phyloP scores from a whole-genome alignment of 2,797 vertebrate genomes.

The Huso huso region DNA sequence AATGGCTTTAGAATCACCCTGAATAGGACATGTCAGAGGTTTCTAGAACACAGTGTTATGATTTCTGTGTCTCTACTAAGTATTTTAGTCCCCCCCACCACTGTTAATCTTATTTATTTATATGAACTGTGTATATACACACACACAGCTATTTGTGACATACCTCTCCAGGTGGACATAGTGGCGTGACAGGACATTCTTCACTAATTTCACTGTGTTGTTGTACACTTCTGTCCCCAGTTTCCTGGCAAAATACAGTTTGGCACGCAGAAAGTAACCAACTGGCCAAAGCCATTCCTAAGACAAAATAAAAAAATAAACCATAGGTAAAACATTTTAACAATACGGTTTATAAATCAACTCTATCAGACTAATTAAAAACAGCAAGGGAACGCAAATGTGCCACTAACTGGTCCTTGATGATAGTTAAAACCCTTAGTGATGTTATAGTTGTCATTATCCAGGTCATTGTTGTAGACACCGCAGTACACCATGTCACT shows the following conservation, averaged over 20 bases:
- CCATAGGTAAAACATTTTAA: constrained; percentile 9
- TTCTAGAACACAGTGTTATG: not conserved
- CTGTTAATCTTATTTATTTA: too few relatives aligned
- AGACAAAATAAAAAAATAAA: constrained; percentile 16
- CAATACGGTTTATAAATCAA: constrained; percentile 15
- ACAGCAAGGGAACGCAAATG: not conserved
- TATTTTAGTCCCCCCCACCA: too few relatives aligned
- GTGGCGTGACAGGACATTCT: constrained; percentile 83
- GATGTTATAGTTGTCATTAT: constrained; percentile 82
- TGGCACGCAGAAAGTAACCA: constrained; percentile 90
- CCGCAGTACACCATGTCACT: constrained; percentile 97
- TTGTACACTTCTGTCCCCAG: constrained; percentile 58
- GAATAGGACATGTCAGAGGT: not conserved
- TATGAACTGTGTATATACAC: too few relatives aligned
- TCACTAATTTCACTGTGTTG: constrained; percentile 69
- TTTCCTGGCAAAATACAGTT: constrained; percentile 81
- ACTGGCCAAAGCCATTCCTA: constrained; percentile 95
- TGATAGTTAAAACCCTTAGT: constrained; percentile 95
- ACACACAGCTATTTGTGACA: constrained; percentile 3
- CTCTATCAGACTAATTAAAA: not conserved
- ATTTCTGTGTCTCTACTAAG: not conserved
- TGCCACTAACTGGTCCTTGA: constrained; percentile 84
- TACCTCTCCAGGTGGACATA: constrained; percentile 90
- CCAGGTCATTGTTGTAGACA: constrained; percentile 83
- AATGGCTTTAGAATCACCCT: not conserved